Evolutionary conservation across 2,113 vertebrate genomes (phyloP).

Genomic region (Trinectes maculatus): DNA sequence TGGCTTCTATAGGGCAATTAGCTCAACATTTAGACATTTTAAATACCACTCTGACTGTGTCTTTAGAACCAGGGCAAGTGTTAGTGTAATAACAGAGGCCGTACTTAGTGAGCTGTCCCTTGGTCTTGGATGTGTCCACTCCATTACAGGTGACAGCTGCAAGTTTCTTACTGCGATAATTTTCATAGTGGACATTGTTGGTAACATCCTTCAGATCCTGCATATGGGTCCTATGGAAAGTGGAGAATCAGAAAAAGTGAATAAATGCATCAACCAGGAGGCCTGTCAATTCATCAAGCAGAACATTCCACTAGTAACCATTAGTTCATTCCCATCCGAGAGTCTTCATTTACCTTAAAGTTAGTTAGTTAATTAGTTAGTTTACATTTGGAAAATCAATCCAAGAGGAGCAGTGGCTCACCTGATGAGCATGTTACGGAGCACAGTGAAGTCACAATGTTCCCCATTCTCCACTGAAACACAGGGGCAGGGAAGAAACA

Average conservation of each 20-base stretch:
- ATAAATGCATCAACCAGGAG: no score
- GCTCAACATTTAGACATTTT: no score
- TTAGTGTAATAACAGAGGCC: background rate
- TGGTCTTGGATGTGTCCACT: slow-evolving; percentile 80
- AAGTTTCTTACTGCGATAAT: slow-evolving; percentile 85
- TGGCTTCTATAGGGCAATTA: no score
- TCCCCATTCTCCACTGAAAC: slow-evolving; percentile 86
- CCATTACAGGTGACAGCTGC: slow-evolving; percentile 86
- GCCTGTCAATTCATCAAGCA: background rate
- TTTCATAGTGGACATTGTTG: slow-evolving; percentile 87
- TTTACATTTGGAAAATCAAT: background rate
- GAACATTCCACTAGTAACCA: background rate
- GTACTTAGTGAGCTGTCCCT: slow-evolving; percentile 85
- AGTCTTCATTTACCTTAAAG: no score
- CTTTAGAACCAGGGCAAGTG: no score
- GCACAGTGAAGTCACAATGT: slow-evolving; percentile 86
- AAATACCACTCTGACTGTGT: no score
- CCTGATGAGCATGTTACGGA: slow-evolving; percentile 87
- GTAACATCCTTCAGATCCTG: slow-evolving; percentile 87
- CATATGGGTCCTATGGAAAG: slow-evolving; percentile 81
- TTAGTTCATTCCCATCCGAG: background rate
- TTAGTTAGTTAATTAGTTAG: no score
- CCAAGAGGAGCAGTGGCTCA: slow-evolving; percentile 36
- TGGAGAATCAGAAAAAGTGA: background rate
- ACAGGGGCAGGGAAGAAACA: slow-evolving; percentile 31